Evolutionary conservation across 2,888 invertebrate genomes (phyloP).

Genomic region (Vannuccia rotundouncinata): DNA sequence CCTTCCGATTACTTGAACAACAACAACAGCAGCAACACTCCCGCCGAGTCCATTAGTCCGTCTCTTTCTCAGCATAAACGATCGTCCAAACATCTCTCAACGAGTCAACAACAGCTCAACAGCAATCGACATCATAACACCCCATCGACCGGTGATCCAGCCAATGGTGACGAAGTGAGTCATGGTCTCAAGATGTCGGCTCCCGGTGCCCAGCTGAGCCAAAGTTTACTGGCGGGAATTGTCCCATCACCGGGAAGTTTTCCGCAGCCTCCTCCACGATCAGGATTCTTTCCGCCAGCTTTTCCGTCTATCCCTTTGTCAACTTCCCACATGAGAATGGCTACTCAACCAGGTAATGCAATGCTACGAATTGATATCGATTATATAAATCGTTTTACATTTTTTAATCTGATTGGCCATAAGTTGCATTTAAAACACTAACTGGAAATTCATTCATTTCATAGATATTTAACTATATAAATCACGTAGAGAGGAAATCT

Average conservation of each 20-base stretch:
- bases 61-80: not conserved
- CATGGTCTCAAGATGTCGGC: not conserved
- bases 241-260: not conserved
- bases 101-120: not conserved
- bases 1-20: not conserved
- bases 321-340: conserved; percentile 13
- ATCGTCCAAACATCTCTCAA: not conserved
- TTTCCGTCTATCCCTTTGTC: not conserved
- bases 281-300: not conserved
- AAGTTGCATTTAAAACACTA: too few relatives aligned
- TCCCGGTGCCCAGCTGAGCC: not conserved
- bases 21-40: not conserved
- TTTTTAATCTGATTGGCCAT: too few relatives aligned
- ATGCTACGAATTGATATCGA: not conserved
- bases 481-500: too few relatives aligned
- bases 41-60: not conserved
- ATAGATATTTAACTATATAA: too few relatives aligned
- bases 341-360: not conserved
- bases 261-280: not conserved
- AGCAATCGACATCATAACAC: not conserved
- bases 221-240: not conserved
- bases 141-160: not conserved
- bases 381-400: not conserved
- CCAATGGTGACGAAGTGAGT: not conserved
- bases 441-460: too few relatives aligned